Conservation (phyloP, 2,113 vertebrate species). For the Trichechus manatus region DNA sequence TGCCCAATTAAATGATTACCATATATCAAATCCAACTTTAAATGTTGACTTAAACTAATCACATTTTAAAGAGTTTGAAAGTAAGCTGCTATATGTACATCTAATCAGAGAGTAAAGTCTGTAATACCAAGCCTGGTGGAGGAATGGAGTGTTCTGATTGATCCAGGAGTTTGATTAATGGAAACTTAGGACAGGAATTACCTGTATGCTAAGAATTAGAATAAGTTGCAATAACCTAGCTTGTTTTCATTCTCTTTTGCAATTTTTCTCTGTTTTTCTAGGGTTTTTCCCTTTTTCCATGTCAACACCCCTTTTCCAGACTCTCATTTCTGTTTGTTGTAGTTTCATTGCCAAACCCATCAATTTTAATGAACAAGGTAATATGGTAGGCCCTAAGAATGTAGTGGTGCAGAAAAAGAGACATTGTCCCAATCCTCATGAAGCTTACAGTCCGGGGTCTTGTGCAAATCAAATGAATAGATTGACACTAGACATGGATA, state of each 20-base stretch:
- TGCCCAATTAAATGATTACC: constrained; percentile 83
- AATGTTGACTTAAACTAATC: constrained; percentile 83
- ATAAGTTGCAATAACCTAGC: background rate
- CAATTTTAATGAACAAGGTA: constrained; percentile 26
- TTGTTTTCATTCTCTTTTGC: constrained; percentile 32
- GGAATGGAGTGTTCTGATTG: constrained; percentile 1
- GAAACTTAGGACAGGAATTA: constrained; percentile 40
- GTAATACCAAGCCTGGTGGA: background rate
- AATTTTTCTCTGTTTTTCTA: background rate
- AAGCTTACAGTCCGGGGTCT: background rate
- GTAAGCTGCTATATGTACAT: constrained; percentile 57
- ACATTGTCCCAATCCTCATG: background rate
- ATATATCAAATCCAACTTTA: constrained; percentile 80
- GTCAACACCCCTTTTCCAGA: background rate
- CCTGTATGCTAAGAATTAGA: constrained; percentile 14
- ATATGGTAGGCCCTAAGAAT: background rate
- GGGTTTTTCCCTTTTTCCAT: background rate
- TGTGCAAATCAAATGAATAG: background rate
- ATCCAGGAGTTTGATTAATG: constrained; percentile 42
- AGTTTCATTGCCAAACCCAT: background rate
- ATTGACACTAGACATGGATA: background rate
- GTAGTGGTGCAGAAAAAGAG: background rate
- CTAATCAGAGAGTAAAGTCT: constrained; percentile 40
- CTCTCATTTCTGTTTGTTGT: background rate
- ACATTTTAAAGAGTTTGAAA: constrained; percentile 75